Evolutionary conservation across 1,140 invertebrate species (phyloP).

Genomic region (Radopholus similis): DNA sequence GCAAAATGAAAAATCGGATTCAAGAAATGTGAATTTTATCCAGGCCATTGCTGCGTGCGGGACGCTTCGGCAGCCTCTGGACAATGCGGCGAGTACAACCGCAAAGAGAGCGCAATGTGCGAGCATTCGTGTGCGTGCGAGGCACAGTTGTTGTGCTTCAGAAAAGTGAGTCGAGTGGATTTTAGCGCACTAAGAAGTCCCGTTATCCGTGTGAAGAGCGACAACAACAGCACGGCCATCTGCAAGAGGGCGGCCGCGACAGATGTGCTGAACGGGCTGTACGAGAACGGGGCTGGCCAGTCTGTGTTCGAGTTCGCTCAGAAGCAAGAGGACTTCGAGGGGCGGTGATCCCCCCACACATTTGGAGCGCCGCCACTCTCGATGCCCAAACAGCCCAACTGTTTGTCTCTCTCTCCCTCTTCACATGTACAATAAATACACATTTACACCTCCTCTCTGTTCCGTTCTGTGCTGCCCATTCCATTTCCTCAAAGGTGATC

Average conservation of each 20-base stretch:
- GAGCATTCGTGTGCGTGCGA: not conserved
- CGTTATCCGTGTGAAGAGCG: not conserved
- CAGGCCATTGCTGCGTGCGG: not conserved
- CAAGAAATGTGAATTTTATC: not conserved
- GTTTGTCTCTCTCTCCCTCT: too few species aligned
- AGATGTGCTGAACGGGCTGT: not conserved
- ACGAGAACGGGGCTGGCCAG: not conserved
- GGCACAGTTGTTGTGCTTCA: constrained; percentile 1
- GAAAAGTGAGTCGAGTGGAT: not conserved
- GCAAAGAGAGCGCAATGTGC: not conserved
- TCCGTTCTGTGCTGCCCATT: too few species aligned
- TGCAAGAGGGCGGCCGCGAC: not conserved
- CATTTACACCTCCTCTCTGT: too few species aligned
- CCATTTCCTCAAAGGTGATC: too few species aligned
- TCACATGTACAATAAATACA: too few species aligned
- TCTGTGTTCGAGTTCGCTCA: too few species aligned
- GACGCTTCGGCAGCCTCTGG: not conserved
- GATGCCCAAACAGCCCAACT: too few species aligned
- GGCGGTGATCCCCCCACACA: too few species aligned
- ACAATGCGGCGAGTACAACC: not conserved
- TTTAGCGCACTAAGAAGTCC: not conserved
- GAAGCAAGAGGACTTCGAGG: too few species aligned
- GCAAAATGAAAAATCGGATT: too few species aligned
- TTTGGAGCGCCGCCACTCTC: too few species aligned
- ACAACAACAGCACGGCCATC: not conserved